These are phyloP conservation scores for Zeus faber DNA, from an alignment of 2,113 vertebrate genomes.

Conservation along the genomic window DNA sequence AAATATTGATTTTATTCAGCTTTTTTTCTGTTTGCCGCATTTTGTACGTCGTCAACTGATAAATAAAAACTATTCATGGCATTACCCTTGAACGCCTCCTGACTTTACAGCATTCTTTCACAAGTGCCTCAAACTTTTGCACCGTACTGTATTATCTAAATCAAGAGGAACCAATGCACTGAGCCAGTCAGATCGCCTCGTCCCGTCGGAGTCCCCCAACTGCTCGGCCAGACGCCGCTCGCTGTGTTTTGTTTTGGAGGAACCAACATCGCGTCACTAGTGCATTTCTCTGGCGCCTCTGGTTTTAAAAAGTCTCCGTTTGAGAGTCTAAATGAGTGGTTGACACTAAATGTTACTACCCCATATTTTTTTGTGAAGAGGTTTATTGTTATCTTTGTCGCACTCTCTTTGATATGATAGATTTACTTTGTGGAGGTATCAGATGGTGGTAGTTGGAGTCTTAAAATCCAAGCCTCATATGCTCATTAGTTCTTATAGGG, in stretches of 20 bases:
- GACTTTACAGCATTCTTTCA: too few species aligned
- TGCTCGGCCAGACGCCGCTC: slow-evolving; percentile 36
- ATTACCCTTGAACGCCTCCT: too few species aligned
- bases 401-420: slow-evolving; percentile 70
- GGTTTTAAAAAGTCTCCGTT: slow-evolving; percentile 56
- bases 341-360: slow-evolving; percentile 60
- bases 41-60: too few species aligned
- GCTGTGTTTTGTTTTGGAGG: slow-evolving; percentile 34
- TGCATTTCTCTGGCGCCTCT: slow-evolving; percentile 63
- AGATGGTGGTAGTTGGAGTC: slow-evolving; percentile 43
- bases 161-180: too few species aligned
- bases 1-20: too few species aligned
- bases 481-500: slow-evolving; percentile 35
- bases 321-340: slow-evolving; percentile 59
- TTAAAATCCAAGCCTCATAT: slow-evolving; percentile 66
- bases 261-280: slow-evolving; percentile 65
- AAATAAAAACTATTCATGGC: too few species aligned
- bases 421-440: slow-evolving; percentile 66
- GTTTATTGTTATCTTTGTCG: slow-evolving; percentile 64
- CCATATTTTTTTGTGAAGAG: slow-evolving; percentile 65
- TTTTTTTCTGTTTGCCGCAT: too few species aligned
- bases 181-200: too few species aligned
- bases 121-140: too few species aligned
- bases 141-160: too few species aligned
- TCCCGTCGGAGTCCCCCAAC: too few species aligned